Percentiles rank a stretch among this genome's conserved stretches.
phyloP scores from a whole-genome alignment of 2,113 vertebrate species.

The Phylloscopus trochiloides region DNA sequence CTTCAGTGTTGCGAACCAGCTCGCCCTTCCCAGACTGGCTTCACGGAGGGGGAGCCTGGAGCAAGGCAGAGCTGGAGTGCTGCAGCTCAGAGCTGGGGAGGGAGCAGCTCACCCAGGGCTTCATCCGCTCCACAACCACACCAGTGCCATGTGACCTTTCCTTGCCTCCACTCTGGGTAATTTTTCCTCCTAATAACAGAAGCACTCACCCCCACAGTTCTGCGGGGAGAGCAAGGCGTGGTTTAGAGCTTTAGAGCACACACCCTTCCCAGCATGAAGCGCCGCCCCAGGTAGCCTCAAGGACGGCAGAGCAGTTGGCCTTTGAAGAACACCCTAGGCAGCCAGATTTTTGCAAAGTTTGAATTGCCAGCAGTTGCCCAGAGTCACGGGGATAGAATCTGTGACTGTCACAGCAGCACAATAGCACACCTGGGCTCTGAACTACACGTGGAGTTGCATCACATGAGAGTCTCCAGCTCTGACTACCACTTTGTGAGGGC shows the following conservation, averaged over 20 bases:
- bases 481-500: background rate
- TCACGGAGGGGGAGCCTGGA: background rate
- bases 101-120: background rate
- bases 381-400: background rate
- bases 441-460: background rate
- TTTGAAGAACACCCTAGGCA: background rate
- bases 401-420: background rate
- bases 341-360: background rate
- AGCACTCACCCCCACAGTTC: rapidly evolving
- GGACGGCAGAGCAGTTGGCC: background rate
- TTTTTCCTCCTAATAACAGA: background rate
- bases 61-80: background rate
- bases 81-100: background rate
- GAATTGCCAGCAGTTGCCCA: background rate
- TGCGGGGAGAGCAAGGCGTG: background rate
- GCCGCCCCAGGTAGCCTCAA: background rate
- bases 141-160: background rate
- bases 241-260: background rate
- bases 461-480: background rate
- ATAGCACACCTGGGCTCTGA: rapidly evolving
- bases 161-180: background rate
- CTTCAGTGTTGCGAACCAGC: background rate
- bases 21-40: background rate
- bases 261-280: background rate
- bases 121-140: background rate